Percentiles rank a stretch among this genome's conserved stretches.
Conservation (phyloP, 1,140 invertebrate species). For the Scaptomyza hsui region DNA sequence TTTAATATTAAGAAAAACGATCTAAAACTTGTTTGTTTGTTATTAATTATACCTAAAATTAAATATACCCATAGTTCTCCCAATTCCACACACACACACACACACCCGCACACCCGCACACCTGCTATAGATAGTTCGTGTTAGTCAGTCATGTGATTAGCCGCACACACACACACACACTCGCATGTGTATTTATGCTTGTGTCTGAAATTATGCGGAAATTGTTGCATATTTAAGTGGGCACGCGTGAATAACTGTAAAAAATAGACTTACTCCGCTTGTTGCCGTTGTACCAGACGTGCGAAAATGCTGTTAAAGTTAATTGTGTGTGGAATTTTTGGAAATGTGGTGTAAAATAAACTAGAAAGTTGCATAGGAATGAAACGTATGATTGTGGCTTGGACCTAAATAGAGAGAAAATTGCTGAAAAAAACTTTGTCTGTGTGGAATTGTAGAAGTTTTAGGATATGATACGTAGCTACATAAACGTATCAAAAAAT, state of each 20-base stretch:
- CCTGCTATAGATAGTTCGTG: constrained; percentile 47
- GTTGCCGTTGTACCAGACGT: neutral
- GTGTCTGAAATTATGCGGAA: constrained; percentile 70
- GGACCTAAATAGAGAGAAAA: neutral
- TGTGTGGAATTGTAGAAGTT: neutral
- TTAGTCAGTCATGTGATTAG: constrained; percentile 68
- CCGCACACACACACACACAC: constrained; percentile 23
- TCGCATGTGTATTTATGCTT: neutral
- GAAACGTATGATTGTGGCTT: neutral
- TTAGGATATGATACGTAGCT: neutral
- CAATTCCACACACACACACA: constrained; percentile 4
- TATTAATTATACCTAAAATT: too few species aligned
- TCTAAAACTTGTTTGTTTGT: too few species aligned
- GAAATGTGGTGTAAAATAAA: neutral
- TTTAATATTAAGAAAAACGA: too few species aligned
- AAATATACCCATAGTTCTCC: too few species aligned
- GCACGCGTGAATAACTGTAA: constrained; percentile 66
- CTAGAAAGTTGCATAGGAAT: neutral
- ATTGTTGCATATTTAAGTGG: constrained; percentile 78
- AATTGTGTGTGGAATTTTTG: neutral
- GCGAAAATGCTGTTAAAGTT: constrained; percentile 8
- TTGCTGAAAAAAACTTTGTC: neutral
- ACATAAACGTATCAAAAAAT: too few species aligned
- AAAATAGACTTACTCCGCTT: constrained; percentile 47
- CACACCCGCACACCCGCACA: constrained; percentile 1